These are phyloP conservation scores for Limenitis camilla DNA, from an alignment of 2,888 invertebrate genomes.

Conservation along the genomic window DNA sequence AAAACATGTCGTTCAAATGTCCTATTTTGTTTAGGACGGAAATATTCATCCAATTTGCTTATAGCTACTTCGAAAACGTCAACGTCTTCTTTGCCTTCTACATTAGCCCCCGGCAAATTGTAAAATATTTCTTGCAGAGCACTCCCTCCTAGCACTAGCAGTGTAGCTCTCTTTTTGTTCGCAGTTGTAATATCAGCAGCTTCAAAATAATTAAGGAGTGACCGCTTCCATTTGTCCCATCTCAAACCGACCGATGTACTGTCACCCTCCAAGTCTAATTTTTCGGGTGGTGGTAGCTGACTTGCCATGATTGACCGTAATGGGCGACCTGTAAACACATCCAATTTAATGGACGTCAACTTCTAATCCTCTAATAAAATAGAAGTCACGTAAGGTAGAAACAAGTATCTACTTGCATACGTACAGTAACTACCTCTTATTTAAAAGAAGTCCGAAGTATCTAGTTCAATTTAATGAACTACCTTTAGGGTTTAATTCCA, in stretches of 20 bases:
- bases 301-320: slow-evolving; percentile 6
- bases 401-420: background rate
- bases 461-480: slow-evolving; percentile 7
- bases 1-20: slow-evolving; percentile 11
- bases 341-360: no score
- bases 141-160: slow-evolving; percentile 26
- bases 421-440: slow-evolving; percentile 2
- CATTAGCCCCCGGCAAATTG: slow-evolving; percentile 27
- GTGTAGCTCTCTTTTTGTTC: slow-evolving; percentile 23
- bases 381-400: no score
- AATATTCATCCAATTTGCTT: slow-evolving; percentile 11
- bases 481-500: no score
- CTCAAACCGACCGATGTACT: slow-evolving; percentile 25
- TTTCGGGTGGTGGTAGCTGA: slow-evolving; percentile 10
- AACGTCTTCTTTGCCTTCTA: background rate
- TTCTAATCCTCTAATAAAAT: no score
- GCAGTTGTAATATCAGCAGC: no score
- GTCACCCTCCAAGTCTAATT: slow-evolving; percentile 20
- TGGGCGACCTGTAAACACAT: slow-evolving; percentile 12
- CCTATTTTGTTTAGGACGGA: no score
- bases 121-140: slow-evolving; percentile 31
- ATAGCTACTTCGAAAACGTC: slow-evolving; percentile 14
- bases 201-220: slow-evolving; percentile 26
- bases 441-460: background rate
- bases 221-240: slow-evolving; percentile 34